Evolutionary conservation across 2,797 vertebrate genomes (phyloP), one percentile per base, ranked within the genome.

Genomic region (Cirrhinus molitorella): DNA sequence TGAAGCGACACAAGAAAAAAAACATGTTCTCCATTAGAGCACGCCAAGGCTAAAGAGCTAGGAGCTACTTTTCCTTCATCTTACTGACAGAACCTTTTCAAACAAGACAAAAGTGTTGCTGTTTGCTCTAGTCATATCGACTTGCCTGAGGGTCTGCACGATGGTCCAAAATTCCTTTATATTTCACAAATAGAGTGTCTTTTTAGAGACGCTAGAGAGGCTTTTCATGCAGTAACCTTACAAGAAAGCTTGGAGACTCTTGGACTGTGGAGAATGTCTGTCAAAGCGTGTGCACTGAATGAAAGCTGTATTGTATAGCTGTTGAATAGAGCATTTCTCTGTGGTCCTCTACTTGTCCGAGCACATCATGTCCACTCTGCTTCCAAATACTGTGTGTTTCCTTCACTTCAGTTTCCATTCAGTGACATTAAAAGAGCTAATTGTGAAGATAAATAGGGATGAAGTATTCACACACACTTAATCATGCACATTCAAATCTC

Each of bases 221-320:
- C 89, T 91, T 88, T 88, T 91, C 86, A 87, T 90, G 92, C 89
- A 89, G 91, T 87, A 91, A 89, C 90, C 90, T 89, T 87, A 92
- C 92, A 94, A 92, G 57, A 91, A 91, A 90, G 89, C 87, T 89
- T 86, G 90, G 91, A 91, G 89, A 71, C 79, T 83, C 72, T 87
- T 88, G 87, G 72, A 74, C 88, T 89, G 83, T 87, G 88, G 87
- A 91, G 91, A 91, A 91, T 88, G 89, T 86, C 91, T 91, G 91
- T 92, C 93, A 93, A 94, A 92, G 92, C 92, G 87, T 90, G 91
- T 87, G 89, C 88, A 85, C 89, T 89, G 90, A 92, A 91, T 95
- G 93, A 94, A 94, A 92, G 92, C 92, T 89, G 91, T 87, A 92
- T 94, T 94, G 92, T 94, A 85, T 77, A 61, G 83, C 83, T 83